Evolutionary conservation across 2,797 vertebrate species (phyloP).

Genomic region (Florisuga fusca): DNA sequence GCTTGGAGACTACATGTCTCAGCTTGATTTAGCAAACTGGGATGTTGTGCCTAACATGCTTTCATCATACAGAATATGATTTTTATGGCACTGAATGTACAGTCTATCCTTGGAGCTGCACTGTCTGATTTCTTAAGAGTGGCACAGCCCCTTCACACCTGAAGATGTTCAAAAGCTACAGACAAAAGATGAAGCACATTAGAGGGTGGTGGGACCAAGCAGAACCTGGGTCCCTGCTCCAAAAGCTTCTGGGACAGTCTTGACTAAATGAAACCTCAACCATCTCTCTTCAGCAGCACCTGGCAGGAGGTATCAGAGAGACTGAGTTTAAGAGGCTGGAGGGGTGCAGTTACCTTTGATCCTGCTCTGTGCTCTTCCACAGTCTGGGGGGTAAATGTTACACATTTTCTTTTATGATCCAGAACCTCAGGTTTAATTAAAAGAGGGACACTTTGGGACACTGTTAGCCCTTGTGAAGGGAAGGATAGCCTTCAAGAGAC

Average conservation of each 20-base stretch:
- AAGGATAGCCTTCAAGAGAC: background rate
- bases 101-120: background rate
- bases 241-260: background rate
- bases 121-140: background rate
- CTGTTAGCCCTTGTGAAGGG: background rate
- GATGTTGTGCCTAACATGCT: background rate
- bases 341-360: background rate
- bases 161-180: background rate
- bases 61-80: background rate
- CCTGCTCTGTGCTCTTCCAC: background rate
- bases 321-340: background rate
- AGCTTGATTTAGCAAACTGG: background rate
- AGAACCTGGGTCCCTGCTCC: background rate
- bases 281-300: accelerated
- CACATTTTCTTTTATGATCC: background rate
- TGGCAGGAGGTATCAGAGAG: background rate
- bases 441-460: background rate
- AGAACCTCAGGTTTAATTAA: background rate
- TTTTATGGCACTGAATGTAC: background rate
- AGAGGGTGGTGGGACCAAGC: background rate
- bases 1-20: background rate
- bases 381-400: background rate
- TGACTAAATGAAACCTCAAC: background rate
- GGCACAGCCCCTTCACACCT: background rate
- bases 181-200: background rate